These are phyloP conservation scores for Tetranychus cinnabarinus DNA, from an alignment of 1,140 invertebrate species.

Conservation along the genomic window DNA sequence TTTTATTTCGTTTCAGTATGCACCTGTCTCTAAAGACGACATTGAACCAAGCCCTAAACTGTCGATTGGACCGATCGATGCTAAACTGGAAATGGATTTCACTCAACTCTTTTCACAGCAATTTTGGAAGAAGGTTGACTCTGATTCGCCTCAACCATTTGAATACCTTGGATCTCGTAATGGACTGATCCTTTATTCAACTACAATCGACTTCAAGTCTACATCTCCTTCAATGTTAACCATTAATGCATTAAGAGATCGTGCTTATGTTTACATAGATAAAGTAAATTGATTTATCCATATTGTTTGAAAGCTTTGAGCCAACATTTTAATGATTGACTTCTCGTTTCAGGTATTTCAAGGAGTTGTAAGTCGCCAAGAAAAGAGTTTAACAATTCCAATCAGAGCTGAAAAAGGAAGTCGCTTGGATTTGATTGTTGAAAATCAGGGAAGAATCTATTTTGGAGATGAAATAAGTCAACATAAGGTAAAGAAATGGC, in stretches of 20 bases:
- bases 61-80: background rate
- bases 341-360: background rate
- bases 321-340: conserved; percentile 19
- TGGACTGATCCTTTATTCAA: conserved; percentile 48
- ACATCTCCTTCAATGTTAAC: conserved; percentile 30
- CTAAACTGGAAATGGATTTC: background rate
- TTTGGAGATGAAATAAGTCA: conserved; percentile 19
- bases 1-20: too few relatives aligned
- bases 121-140: background rate
- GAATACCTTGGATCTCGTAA: conserved; percentile 12
- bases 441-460: conserved; percentile 13
- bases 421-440: conserved; percentile 24
- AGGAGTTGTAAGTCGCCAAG: conserved; percentile 34
- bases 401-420: conserved; percentile 29
- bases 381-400: conserved; percentile 26
- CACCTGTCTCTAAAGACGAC: too few relatives aligned
- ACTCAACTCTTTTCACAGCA: background rate
- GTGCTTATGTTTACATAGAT: conserved; percentile 47
- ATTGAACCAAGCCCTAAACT: background rate
- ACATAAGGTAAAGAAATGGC: background rate
- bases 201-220: conserved; percentile 24
- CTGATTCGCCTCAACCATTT: conserved; percentile 5
- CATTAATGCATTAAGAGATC: conserved; percentile 35
- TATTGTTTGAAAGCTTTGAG: background rate
- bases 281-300: conserved; percentile 19